Evolutionary conservation across 2,113 vertebrate species (phyloP).

Genomic region (Australoheros scitulus): DNA sequence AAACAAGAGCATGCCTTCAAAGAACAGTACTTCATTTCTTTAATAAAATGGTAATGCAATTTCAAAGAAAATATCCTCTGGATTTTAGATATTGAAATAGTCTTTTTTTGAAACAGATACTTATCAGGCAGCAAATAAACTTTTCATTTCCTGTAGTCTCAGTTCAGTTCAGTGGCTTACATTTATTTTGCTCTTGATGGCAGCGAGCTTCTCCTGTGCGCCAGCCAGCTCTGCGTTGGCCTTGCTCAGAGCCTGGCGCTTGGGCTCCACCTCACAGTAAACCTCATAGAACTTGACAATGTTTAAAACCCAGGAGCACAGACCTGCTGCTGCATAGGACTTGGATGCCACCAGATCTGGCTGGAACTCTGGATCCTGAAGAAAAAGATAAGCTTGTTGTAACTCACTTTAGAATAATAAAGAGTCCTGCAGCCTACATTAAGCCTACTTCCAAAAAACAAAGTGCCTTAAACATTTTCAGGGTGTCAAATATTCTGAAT

Average conservation of each 20-base stretch:
- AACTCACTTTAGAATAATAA: neutral
- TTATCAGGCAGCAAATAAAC: conserved; percentile 3
- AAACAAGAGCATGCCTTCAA: conserved; percentile 7
- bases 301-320: conserved; percentile 98
- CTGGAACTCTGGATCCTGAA: conserved; percentile 88
- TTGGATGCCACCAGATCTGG: conserved; percentile 89
- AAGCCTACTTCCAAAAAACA: neutral
- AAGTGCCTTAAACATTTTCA: rapidly evolving
- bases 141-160: conserved; percentile 27
- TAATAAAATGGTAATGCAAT: conserved; percentile 13
- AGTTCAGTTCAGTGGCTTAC: conserved; percentile 77
- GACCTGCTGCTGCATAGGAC: conserved; percentile 86
- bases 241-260: conserved; percentile 87
- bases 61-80: conserved; percentile 18
- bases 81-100: conserved; percentile 19
- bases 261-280: conserved; percentile 93
- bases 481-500: neutral
- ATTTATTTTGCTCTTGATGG: conserved; percentile 88
- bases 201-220: conserved; percentile 89
- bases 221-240: conserved; percentile 87
- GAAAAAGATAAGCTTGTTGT: conserved; percentile 46
- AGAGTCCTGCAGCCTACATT: neutral
- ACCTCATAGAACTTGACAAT: conserved; percentile 88
- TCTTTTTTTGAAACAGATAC: conserved; percentile 11
- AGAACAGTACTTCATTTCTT: neutral